A percentile compares a stretch with the other conserved stretches of the same genome.
Evolutionary conservation across 2,113 vertebrate genomes (phyloP).

Genomic region (Phodopus roborovskii): DNA sequence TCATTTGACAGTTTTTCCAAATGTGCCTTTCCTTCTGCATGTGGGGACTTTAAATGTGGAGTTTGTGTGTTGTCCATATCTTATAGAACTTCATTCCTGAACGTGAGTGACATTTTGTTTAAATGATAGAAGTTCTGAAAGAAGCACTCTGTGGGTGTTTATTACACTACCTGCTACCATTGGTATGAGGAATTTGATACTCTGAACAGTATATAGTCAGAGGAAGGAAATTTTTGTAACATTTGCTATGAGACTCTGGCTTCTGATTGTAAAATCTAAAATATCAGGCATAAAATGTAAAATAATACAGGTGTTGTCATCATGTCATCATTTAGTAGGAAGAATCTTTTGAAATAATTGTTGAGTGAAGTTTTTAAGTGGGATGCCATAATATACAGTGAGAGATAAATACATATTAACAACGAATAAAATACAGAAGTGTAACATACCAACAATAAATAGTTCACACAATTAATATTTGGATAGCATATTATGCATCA

Average conservation of each 20-base stretch:
- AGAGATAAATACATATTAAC: neutral
- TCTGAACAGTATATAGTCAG: neutral
- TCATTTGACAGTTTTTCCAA: neutral
- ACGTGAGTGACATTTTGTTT: neutral
- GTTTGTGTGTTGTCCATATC: neutral
- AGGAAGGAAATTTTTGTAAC: neutral
- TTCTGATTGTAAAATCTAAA: neutral
- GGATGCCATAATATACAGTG: neutral
- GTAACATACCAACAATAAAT: neutral
- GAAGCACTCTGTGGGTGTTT: neutral
- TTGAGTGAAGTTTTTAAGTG: neutral
- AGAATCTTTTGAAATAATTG: neutral
- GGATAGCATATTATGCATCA: neutral
- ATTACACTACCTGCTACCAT: neutral
- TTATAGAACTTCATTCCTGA: neutral
- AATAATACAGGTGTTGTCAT: neutral
- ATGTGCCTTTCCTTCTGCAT: neutral
- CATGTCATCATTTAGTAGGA: constrained; percentile 13
- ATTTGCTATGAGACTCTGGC: neutral
- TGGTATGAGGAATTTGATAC: neutral
- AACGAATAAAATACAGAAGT: neutral
- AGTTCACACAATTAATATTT: neutral
- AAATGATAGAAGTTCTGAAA: neutral
- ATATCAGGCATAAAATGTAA: neutral
- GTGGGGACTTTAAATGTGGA: neutral